phyloP scores from a whole-genome alignment of 2,888 invertebrate species.

The Graphium colonna region DNA sequence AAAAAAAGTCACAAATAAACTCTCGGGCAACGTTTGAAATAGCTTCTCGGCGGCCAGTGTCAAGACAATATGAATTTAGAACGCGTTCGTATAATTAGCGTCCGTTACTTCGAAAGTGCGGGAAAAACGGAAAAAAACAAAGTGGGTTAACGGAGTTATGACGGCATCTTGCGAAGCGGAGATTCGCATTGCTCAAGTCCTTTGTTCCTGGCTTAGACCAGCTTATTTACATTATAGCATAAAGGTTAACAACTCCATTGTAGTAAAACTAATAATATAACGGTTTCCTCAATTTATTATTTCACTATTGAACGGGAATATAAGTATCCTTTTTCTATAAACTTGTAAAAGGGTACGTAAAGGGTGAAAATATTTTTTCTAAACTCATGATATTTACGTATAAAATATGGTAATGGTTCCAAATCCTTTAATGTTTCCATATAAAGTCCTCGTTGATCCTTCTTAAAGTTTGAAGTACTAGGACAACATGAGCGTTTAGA shows the following conservation, averaged over 20 bases:
- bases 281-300: not conserved
- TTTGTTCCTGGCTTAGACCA: not conserved
- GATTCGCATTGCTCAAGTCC: not conserved
- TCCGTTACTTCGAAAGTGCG: conserved; percentile 17
- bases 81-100: conserved; percentile 22
- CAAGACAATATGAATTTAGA: conserved; percentile 23
- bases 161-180: not conserved
- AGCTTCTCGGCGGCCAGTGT: conserved; percentile 23
- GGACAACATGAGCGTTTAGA: conserved; percentile 49
- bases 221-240: too few species aligned
- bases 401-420: too few species aligned
- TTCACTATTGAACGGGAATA: too few species aligned
- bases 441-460: conserved; percentile 67
- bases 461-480: conserved; percentile 56
- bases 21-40: conserved; percentile 8
- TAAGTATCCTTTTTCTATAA: too few species aligned
- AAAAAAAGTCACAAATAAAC: conserved; percentile 7
- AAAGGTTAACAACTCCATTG: too few species aligned
- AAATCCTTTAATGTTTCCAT: too few species aligned
- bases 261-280: not conserved
- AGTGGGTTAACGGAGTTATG: conserved; percentile 13
- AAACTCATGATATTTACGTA: too few species aligned
- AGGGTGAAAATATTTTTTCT: too few species aligned
- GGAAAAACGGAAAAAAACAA: conserved; percentile 12
- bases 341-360: too few species aligned